Evolutionary conservation across 2,888 invertebrate genomes (phyloP), one percentile per base, ranked within the genome.

Genomic region (Habroteleia sp.): DNA sequence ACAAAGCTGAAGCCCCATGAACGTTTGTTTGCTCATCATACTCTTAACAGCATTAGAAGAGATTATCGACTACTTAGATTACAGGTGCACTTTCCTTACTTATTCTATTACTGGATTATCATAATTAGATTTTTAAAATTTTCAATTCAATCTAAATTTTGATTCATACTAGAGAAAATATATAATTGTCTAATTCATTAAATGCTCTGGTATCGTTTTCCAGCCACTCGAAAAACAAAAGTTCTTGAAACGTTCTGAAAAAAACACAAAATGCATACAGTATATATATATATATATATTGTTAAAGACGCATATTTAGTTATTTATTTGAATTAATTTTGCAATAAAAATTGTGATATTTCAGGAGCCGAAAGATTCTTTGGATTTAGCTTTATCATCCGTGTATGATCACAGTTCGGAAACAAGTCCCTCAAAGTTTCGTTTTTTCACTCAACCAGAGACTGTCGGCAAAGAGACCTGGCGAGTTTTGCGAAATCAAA

Each of bases 391-490:
- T 3, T 87, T 95, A 46, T 89, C 91, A 2, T 90, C 94, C 0
- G 91, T 92, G 0, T 95, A 95, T 84, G 90, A 93, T 80, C 94
- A 95, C 73, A 91, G 91, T 7, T 87, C 87, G 0, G 94, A 94
- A 80, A 80, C 88, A 1, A 76, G 84, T 42, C 77, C 86, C 1
- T 81, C 87, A 3, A 88, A 87, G 75, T 60, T 58, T 48, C 85
- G 94, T 81, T 85, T 92, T 0, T 89, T 91, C 75, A 83, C 94
- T 68, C 95, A 95, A 83, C 91, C 92, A 0, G 94, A 95, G 84
- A 93, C 94, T 0, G 83, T 91, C 35, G 92, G 92, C 2, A 89
- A 89, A 25, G 89, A 90, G 20, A 93, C 93, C 0, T 94, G 94
- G 91, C 91, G 94, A 5, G 90, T 93, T 20, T 85, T 94, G 5